Base-by-base conservation (phyloP, 53 echinoderm and acorn worm genomes). In the Echinarachnius parma region DNA sequence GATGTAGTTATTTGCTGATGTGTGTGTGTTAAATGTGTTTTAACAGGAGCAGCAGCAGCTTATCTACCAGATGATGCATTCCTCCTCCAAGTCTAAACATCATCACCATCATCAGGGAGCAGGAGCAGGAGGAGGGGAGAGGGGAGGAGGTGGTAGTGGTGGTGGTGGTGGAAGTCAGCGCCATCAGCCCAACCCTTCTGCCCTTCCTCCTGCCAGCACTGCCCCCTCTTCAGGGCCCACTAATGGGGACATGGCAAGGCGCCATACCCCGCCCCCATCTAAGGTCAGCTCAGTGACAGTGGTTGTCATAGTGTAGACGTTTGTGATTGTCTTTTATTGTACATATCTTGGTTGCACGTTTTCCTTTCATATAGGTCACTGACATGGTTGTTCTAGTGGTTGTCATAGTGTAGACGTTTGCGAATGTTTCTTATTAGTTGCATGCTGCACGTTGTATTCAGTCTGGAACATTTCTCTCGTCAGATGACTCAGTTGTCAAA, bases 51-150 rank as follows among this genome's bases (percentile, higher is more conserved):
- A 83, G 59, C 86, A 83, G 75, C 86, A 86, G 49, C 62, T 86
- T 4, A 59, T 79, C 28, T 80, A 83, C 39, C 86, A 86, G 69
- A 86, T 86, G 86, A 84, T 91, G 86, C 86, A 86, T 31, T 68
- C 68, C 53, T 52, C 68, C n/a, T 68, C 68, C 33, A 13, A 68
- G 53, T 19, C 48, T 9, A 50, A 68, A n/a, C 68, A 52, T 20
- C 68, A 68, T 34, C 66, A 66, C 32, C 53, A 68, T 48, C 64
- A 64, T 25, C 66, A 66, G 8, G 4, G 14, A 18, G 30, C 26
- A 19, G 28, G 48, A 26, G 50, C 32, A 22, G 52, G 68, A 45
- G 57, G 57, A 28, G 28, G 57, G 3, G 50, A 19, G 50, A 16
- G 57, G 30, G 65, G 65, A 2, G 65, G 65, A 46, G 65, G 65